phyloP scores from a whole-genome alignment of 2,888 invertebrate genomes.

The Pyrocoelia pectoralis region DNA sequence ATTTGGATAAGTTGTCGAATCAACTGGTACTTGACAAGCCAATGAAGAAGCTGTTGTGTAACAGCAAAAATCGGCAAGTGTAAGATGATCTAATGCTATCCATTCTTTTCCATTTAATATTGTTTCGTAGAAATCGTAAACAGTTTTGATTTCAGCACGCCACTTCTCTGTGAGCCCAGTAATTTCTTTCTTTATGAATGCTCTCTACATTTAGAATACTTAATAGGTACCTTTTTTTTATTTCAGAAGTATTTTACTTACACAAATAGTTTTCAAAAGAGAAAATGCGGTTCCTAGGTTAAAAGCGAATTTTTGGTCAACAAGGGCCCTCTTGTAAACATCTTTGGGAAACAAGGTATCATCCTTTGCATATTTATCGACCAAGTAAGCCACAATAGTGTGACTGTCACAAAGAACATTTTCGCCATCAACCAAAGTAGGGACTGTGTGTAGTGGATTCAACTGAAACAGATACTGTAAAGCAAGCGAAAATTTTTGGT shows the following conservation, averaged over 20 bases:
- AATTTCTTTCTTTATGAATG: slow-evolving; percentile 1
- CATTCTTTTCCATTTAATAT: slow-evolving; percentile 60
- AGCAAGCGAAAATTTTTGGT: neutral
- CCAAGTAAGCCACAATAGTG: neutral
- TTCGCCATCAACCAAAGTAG: neutral
- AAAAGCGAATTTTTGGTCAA: slow-evolving; percentile 59
- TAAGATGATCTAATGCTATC: slow-evolving; percentile 59
- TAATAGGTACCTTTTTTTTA: neutral
- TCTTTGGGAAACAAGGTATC: neutral
- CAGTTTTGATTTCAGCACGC: slow-evolving; percentile 51
- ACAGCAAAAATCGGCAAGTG: slow-evolving; percentile 52
- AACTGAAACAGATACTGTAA: slow-evolving; percentile 57
- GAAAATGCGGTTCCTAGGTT: neutral
- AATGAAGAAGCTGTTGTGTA: slow-evolving; percentile 53
- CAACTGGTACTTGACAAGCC: slow-evolving; percentile 50
- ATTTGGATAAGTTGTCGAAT: slow-evolving; percentile 32
- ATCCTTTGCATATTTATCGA: neutral
- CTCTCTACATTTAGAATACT: neutral
- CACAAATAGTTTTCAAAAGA: neutral
- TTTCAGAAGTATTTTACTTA: neutral
- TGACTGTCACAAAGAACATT: neutral
- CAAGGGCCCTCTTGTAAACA: slow-evolving; percentile 20
- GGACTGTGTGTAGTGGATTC: slow-evolving; percentile 62
- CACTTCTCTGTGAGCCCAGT: neutral
- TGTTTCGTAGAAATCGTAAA: slow-evolving; percentile 59